Evolutionary conservation across 2,888 invertebrate genomes (phyloP).

Genomic region (Tenthredo scrophulariae): DNA sequence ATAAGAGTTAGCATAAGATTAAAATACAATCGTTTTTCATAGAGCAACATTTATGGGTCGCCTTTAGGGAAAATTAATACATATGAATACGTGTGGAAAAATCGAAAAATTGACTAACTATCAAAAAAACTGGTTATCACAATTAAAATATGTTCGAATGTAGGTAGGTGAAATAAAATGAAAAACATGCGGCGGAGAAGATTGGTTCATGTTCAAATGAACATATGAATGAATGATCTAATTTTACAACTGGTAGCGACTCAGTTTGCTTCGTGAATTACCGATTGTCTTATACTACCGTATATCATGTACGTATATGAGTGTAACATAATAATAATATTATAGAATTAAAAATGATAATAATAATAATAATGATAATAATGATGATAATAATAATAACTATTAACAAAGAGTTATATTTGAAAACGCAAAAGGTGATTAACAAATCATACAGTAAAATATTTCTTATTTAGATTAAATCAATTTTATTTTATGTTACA

Average conservation of each 20-base stretch:
- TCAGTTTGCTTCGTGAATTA: slow-evolving; percentile 26
- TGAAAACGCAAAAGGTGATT: slow-evolving; percentile 23
- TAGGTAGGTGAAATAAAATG: neutral
- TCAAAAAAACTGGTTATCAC: neutral
- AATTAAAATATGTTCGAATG: neutral
- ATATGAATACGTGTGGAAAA: neutral
- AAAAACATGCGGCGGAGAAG: neutral
- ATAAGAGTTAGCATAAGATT: slow-evolving; percentile 42
- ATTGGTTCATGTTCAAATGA: neutral
- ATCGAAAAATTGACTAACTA: neutral
- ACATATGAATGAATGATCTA: neutral
- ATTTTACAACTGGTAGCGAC: neutral
- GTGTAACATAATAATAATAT: slow-evolving; percentile 59
- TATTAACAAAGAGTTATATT: slow-evolving; percentile 35
- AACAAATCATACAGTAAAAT: neutral
- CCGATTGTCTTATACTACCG: slow-evolving; percentile 32
- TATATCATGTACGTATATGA: slow-evolving; percentile 56
- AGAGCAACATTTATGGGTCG: neutral
- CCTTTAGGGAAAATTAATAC: neutral
- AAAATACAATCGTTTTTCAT: slow-evolving; percentile 38
- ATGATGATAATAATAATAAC: slow-evolving; percentile 16
- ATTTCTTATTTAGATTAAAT: neutral
- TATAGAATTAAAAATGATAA: slow-evolving; percentile 55
- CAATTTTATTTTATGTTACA: neutral
- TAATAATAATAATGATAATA: slow-evolving; percentile 27